Conservation (phyloP, 2,888 invertebrate genomes). For the Subacronicta megacephala region DNA sequence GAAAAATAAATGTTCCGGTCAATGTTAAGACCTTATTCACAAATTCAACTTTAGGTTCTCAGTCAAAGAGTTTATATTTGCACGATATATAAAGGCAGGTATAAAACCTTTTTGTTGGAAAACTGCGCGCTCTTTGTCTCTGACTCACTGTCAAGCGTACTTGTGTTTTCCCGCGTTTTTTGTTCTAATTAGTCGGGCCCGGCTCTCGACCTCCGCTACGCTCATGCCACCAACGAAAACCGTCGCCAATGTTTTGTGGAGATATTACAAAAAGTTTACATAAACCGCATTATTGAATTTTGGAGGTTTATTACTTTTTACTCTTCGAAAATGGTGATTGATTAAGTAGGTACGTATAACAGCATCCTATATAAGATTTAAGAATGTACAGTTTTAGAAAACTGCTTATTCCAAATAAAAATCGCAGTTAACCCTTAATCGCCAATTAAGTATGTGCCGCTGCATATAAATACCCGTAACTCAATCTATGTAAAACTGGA, state of each 20-base stretch:
- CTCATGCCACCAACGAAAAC: conserved; percentile 61
- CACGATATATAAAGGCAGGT: conserved; percentile 42
- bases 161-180: conserved; percentile 89
- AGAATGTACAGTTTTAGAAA: no score
- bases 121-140: conserved; percentile 84
- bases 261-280: conserved; percentile 50
- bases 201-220: conserved; percentile 75
- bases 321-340: conserved; percentile 15
- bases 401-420: no score
- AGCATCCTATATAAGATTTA: no score
- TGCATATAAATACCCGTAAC: no score
- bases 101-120: conserved; percentile 77
- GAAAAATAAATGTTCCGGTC: conserved; percentile 80
- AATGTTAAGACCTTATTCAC: conserved; percentile 59
- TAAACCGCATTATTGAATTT: conserved; percentile 33
- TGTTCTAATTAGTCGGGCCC: conserved; percentile 88
- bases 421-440: no score
- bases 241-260: conserved; percentile 64
- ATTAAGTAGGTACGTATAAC: no score
- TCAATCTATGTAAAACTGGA: no score
- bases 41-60: conserved; percentile 67
- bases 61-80: conserved; percentile 59
- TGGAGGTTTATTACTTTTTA: conserved; percentile 10
- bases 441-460: no score
- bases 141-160: conserved; percentile 88